Conservation (phyloP, 2,888 invertebrate genomes). For the Cybosia mesomella region DNA sequence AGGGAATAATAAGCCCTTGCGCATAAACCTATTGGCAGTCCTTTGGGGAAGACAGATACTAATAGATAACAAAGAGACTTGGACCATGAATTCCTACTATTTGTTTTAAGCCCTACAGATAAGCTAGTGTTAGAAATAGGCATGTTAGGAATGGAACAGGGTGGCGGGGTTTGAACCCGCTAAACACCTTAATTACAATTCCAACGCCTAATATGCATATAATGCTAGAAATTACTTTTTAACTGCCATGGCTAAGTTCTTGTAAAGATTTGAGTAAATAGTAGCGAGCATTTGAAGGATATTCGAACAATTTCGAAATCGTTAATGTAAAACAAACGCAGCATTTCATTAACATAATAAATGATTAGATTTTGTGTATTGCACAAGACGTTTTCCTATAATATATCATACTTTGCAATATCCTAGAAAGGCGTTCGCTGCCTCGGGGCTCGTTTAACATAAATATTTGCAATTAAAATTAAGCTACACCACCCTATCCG, state of each 20-base stretch:
- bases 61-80: too few species aligned
- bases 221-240: too few species aligned
- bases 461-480: slow-evolving; percentile 88
- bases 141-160: too few species aligned
- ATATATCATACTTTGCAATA: slow-evolving; percentile 81
- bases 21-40: background rate
- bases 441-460: slow-evolving; percentile 79
- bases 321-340: slow-evolving; percentile 46
- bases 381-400: slow-evolving; percentile 61
- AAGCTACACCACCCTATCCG: slow-evolving; percentile 81
- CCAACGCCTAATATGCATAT: too few species aligned
- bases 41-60: too few species aligned
- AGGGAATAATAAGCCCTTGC: background rate
- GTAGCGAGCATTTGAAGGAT: background rate
- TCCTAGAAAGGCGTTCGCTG: slow-evolving; percentile 63
- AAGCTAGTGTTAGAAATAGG: too few species aligned
- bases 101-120: too few species aligned
- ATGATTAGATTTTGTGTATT: slow-evolving; percentile 55
- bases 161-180: too few species aligned
- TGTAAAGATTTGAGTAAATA: background rate
- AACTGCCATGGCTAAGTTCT: too few species aligned
- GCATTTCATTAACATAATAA: slow-evolving; percentile 46
- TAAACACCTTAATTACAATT: too few species aligned
- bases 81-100: too few species aligned
- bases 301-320: slow-evolving; percentile 12